phyloP scores from a whole-genome alignment of 2,113 vertebrate species.

The Ammospiza nelsoni region DNA sequence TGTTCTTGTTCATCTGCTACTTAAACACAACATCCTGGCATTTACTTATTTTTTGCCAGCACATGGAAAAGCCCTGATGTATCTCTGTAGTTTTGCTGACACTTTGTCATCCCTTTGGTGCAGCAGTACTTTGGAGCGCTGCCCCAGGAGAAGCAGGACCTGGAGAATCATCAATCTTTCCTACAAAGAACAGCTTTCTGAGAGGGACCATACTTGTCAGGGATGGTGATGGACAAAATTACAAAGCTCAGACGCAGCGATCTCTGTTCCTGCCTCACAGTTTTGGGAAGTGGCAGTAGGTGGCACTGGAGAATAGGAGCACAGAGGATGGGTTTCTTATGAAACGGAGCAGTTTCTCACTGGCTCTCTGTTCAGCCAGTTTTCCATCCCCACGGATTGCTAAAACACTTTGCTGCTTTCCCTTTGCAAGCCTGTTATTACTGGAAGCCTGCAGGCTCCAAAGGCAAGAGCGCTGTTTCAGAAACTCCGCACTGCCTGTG shows the following conservation, averaged over 20 bases:
- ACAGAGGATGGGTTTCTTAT: neutral
- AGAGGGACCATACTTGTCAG: neutral
- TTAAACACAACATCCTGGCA: neutral
- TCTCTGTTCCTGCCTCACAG: neutral
- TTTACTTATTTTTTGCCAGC: neutral
- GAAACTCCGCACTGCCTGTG: neutral
- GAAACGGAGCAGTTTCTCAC: neutral
- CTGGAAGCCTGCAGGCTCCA: neutral
- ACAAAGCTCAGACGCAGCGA: neutral
- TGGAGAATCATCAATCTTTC: neutral
- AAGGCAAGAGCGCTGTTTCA: neutral
- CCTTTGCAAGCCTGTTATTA: neutral
- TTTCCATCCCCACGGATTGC: neutral
- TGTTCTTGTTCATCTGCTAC: neutral
- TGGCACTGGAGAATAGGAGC: constrained; percentile 68
- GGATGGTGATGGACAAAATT: neutral
- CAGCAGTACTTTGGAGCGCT: neutral
- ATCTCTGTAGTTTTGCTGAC: neutral
- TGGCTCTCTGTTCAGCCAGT: neutral
- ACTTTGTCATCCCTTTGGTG: neutral
- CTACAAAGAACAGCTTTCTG: neutral
- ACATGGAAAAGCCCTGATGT: neutral
- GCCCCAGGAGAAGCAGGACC: neutral
- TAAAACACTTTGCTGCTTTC: neutral
- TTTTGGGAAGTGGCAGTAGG: constrained; percentile 53